Evolutionary conservation across 1,140 invertebrate genomes (phyloP), one percentile per base, ranked within the genome.

Genomic region (Bombus affinis): DNA sequence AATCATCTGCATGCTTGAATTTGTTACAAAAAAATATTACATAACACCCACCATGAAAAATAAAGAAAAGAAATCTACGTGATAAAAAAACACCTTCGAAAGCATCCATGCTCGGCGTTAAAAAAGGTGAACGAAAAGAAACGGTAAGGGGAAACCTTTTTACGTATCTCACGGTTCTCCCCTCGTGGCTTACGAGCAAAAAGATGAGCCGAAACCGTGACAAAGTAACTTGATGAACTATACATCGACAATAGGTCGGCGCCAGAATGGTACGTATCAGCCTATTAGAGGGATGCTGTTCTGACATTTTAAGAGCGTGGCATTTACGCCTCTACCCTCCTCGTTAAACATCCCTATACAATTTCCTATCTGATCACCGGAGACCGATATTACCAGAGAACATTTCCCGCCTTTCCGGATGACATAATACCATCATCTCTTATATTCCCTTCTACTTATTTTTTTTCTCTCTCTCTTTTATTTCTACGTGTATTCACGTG

Each of bases 301-400:
- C 83, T 94, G 94, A 94, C 94, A 94, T 94, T 94, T 83, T 94
- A 86, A 87, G 47, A 90, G 87, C 88, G 85, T 93, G 92, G 89
- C 93, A 93, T 93, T 93, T 93, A 39, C 72, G 32, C 28, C 81
- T 71, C 86, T 80, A 78, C 88, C 68, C 86, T 87, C 91, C 89
- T 92, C 84, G 90, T 91, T 93, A 86, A 92, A 89, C 88, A 87
- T 85, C 91, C 91, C 90, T 71, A 90, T 91, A 91, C 93, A 94
- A 94, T 94, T 94, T 94, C 93, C 93, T 94, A 93, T 92, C 92
- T 87, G 92, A 92, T 93, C 91, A 82, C 72, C 86, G 86, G 87
- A 84, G 85, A 65, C 86, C 85, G 85, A 91, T 93, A 93, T 93
- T 90, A 92, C 87, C 83, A 87, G 86, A 90, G 83, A 91, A 91